Evolutionary conservation across 2,113 vertebrate genomes (phyloP), one percentile per base, ranked within the genome.

Genomic region (Proteles cristata): DNA sequence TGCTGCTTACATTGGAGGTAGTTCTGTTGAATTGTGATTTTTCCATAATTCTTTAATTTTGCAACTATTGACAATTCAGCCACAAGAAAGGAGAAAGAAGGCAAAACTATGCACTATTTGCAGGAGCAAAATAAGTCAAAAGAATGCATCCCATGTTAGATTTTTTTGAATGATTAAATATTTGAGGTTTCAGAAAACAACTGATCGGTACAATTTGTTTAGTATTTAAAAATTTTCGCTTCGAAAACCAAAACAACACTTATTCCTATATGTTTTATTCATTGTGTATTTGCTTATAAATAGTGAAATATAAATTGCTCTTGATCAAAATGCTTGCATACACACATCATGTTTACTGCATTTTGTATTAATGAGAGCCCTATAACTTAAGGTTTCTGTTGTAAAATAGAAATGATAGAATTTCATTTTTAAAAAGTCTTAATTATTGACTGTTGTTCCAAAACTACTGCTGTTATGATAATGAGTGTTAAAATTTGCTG

Each of bases 371-470:
- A 45, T 90, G 39, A 97, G 95, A n/a, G 65, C 35, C 55, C 17
- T 95, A 61, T 66, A 86, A 84, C 43, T 93, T 79, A 92, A 95
- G 35, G 28, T 94, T 98, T 90, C 25, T 98, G 23, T 61, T 66
- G 25, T 94, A 97, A 98, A 97, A 96, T 90, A 91, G 55, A 86
- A 97, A 98, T 97, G 74, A 55, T 9, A 76, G 48, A 94, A 19
- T 94, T 97, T 89, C 89, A 89, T 97, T 93, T 66, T 97, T 88
- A 48, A 93, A 97, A 98, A 31, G 28, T 80, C 73, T 95, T 39
- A 86, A 74, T 26, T 94, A 92, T 35, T 93, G 45, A 61, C 77
- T 83, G 2, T 95, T 96, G n/a, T 89, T 95, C 31, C 66, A 96
- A 79, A 97, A 91, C 43, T 95, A 26, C 50, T 93, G 31, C 65